Evolutionary conservation across 1,140 invertebrate species (phyloP).

Genomic region (Cherax quadricarinatus): DNA sequence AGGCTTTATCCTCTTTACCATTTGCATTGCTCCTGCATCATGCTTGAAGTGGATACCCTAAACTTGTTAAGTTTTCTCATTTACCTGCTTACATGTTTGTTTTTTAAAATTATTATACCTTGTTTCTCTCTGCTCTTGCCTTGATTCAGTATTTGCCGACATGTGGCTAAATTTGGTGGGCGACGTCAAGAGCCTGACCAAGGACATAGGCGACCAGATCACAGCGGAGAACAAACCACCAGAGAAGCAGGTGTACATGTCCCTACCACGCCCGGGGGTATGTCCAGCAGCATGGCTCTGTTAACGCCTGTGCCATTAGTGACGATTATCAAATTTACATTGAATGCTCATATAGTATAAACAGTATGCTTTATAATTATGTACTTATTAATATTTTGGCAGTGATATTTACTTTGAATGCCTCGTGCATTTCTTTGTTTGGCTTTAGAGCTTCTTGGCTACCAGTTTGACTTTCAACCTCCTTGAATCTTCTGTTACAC

Average conservation of each 20-base stretch:
- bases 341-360: not conserved
- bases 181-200: slow-evolving; percentile 90
- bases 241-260: slow-evolving; percentile 95
- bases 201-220: slow-evolving; percentile 92
- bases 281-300: slow-evolving; percentile 75
- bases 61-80: not conserved
- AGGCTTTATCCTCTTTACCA: not conserved
- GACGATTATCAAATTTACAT: not conserved
- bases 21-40: slow-evolving; percentile 26
- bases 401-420: not conserved
- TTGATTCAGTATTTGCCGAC: slow-evolving; percentile 89
- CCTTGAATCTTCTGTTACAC: too few relatives aligned
- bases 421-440: not conserved
- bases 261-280: slow-evolving; percentile 94
- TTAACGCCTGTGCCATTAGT: not conserved
- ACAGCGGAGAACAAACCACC: slow-evolving; percentile 81
- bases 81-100: slow-evolving; percentile 11
- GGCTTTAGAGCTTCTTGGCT: not conserved
- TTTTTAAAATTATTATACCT: slow-evolving; percentile 7
- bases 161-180: slow-evolving; percentile 97
- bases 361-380: not conserved
- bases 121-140: not conserved
- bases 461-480: not conserved
- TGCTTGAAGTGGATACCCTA: slow-evolving; percentile 16
- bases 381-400: not conserved